Base-by-base conservation (phyloP, 1,140 invertebrate species). In the Bombus soroeensis region DNA sequence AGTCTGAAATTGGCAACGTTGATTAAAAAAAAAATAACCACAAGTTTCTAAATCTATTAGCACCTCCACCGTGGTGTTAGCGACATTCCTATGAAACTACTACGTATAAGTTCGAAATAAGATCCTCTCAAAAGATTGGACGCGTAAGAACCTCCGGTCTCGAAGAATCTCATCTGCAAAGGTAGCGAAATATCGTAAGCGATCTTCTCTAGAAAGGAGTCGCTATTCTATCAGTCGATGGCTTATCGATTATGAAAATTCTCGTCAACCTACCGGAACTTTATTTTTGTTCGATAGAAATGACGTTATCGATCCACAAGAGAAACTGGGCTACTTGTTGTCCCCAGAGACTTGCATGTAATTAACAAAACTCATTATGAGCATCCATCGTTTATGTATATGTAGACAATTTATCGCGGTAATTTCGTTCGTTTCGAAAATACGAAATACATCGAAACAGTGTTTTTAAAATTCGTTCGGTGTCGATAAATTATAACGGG, bases 351-450 rank as follows among this genome's bases (percentile, higher is more conserved):
- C 28, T 37, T 70, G 62, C 71, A 62, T 80, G 90, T 92, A 92
- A 92, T 92, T 92, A 92, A 92, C 91, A 86, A 92, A 91, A 92
- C 91, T 92, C 91, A 92, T 92, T 92, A 92, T 88, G 90, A 92
- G 86, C 88, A 81, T 73, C 86, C 47, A 81, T 81, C 18, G 74
- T 70, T 37, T 74, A 9, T 8, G 25, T n/a, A 18, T 28, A 34
- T n/a, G 13, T 15, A 13, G 12, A 41, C 32, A 83, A 68, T 79
- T 85, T n/a, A 53, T 71, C 68, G 25, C 43, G 32, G 47, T 47
- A 57, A 80, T 85, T 81, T 34, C 28, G 53, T 74, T 68, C 32
- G 0, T 32, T 81, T 71, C 13, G 25, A 66, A 78, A 34, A 41
- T 22, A 12, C 28, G 18, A 15, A n/a, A 18, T 47, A 47, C n/a